A percentile compares a stretch with the other conserved stretches of the same genome.
Evolutionary conservation across 1,140 invertebrate genomes (phyloP).

Genomic region (Thaumatotibia leucotreta): DNA sequence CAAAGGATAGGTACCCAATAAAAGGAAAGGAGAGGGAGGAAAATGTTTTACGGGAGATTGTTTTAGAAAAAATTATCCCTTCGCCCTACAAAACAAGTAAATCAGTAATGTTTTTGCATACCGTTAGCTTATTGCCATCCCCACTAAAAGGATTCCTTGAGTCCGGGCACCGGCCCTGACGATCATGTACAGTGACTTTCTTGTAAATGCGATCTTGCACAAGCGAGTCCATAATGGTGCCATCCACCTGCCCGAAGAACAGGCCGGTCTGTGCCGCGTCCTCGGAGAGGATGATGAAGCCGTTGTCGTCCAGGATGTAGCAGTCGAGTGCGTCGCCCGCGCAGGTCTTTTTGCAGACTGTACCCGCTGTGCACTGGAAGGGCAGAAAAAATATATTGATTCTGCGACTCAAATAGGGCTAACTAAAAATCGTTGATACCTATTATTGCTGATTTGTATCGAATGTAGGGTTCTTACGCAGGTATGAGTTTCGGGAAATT

Average conservation of each 20-base stretch:
- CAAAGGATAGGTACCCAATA: too few relatives aligned
- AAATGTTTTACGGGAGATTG: too few relatives aligned
- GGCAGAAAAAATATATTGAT: background rate
- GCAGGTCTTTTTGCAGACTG: constrained; percentile 88
- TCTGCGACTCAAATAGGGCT: too few relatives aligned
- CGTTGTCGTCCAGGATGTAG: constrained; percentile 94
- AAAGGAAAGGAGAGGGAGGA: too few relatives aligned
- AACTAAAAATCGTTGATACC: too few relatives aligned
- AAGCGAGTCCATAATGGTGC: constrained; percentile 95
- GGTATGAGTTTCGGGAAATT: too few relatives aligned
- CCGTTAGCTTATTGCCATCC: constrained; percentile 68
- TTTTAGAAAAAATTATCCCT: too few relatives aligned
- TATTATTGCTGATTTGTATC: too few relatives aligned
- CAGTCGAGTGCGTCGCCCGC: constrained; percentile 92
- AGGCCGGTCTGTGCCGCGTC: constrained; percentile 88
- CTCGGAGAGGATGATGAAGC: constrained; percentile 95
- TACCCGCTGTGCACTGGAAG: constrained; percentile 83
- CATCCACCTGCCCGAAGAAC: constrained; percentile 96
- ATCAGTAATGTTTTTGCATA: constrained; percentile 31
- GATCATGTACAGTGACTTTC: constrained; percentile 90
- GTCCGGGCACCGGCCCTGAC: constrained; percentile 91
- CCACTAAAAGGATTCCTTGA: constrained; percentile 84
- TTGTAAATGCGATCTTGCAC: constrained; percentile 94
- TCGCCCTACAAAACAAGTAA: too few relatives aligned
- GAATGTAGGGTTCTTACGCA: too few relatives aligned